phyloP scores from a whole-genome alignment of 2,113 vertebrate genomes.

The Toxotes chatareus region DNA sequence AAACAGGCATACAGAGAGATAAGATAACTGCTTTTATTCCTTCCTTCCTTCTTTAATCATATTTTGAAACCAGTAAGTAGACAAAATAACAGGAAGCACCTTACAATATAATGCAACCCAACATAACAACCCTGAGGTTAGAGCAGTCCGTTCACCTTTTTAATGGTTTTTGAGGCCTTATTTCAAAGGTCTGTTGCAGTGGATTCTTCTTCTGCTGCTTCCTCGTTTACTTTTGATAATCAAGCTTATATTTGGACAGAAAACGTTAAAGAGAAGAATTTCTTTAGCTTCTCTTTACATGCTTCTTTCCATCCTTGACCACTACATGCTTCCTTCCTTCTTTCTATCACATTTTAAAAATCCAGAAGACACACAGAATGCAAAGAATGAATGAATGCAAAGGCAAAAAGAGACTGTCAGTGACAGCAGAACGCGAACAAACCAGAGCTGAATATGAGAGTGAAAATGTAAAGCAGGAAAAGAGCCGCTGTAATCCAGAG shows the following conservation, averaged over 20 bases:
- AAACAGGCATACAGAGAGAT: neutral
- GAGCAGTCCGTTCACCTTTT: neutral
- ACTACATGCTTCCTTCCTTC: too few relatives aligned
- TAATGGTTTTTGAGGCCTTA: neutral
- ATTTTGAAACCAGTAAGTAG: neutral
- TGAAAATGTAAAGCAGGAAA: neutral
- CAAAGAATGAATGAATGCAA: slow-evolving; percentile 4
- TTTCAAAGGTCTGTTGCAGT: neutral
- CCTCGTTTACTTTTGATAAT: neutral
- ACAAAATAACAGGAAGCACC: slow-evolving; percentile 24
- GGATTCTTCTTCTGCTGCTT: neutral
- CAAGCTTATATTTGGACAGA: neutral
- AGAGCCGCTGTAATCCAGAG: slow-evolving; percentile 35
- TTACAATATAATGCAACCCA: neutral
- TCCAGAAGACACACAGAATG: neutral
- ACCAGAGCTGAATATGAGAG: neutral
- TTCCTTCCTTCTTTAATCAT: slow-evolving; percentile 5
- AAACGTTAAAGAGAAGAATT: neutral
- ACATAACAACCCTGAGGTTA: neutral
- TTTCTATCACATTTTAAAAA: neutral
- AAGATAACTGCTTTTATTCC: neutral
- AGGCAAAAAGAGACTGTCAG: neutral
- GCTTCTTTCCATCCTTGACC: neutral
- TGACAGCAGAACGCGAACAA: neutral
- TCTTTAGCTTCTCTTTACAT: neutral